These are phyloP conservation scores for Avahi laniger DNA, from an alignment of 2,797 vertebrate species.

Conservation along the genomic window DNA sequence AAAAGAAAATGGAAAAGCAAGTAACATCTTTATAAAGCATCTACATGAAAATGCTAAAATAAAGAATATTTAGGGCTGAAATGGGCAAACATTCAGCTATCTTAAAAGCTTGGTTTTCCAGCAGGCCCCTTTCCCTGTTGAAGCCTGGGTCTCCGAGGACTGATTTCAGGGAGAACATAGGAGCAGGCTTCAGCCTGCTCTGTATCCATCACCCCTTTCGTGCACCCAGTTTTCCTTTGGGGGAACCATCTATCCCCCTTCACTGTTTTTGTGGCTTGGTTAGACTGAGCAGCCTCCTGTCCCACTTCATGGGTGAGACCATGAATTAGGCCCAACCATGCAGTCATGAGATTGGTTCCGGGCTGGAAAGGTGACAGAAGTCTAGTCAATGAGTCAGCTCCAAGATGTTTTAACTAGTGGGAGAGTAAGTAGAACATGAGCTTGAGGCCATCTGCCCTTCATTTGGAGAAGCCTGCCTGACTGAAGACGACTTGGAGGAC, in stretches of 20 bases:
- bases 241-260: neutral
- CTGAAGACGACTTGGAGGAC: neutral
- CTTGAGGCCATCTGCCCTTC: neutral
- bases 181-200: neutral
- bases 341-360: neutral
- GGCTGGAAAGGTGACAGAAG: neutral
- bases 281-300: neutral
- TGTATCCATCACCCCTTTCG: neutral
- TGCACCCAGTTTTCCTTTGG: neutral
- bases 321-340: neutral
- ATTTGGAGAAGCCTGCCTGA: neutral
- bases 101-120: neutral
- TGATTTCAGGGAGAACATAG: neutral
- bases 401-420: neutral
- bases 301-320: neutral
- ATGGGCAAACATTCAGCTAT: neutral
- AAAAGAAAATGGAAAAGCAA: neutral
- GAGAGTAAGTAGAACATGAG: neutral
- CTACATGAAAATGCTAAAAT: constrained; percentile 1
- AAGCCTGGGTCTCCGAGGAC: neutral
- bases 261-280: neutral
- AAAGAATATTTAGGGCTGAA: neutral
- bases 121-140: neutral
- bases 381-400: neutral
- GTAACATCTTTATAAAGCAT: neutral